These are phyloP conservation scores for Ictalurus punctatus DNA, from an alignment of 2,113 vertebrate species.

Conservation along the genomic window DNA sequence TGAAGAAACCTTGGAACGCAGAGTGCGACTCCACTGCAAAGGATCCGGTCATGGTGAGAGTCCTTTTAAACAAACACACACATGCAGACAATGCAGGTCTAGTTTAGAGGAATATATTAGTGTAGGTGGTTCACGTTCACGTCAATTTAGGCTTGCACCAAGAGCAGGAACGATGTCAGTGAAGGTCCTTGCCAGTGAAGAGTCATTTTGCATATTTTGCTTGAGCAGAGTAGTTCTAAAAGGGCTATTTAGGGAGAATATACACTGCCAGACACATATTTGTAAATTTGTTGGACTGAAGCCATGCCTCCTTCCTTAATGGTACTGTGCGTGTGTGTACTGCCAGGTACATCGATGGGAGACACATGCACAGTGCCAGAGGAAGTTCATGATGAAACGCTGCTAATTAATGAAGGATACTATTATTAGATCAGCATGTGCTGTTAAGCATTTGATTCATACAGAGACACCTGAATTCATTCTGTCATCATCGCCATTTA, in stretches of 20 bases:
- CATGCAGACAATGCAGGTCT: background rate
- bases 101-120: background rate
- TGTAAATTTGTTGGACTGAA: background rate
- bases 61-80: background rate
- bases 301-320: background rate
- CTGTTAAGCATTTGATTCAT: background rate
- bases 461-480: background rate
- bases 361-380: background rate
- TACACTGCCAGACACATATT: no score
- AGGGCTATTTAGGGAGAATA: no score
- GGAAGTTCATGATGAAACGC: background rate
- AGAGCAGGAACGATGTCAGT: background rate
- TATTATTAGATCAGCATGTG: background rate
- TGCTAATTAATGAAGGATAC: background rate
- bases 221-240: no score
- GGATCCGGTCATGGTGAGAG: conserved; percentile 80
- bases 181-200: background rate
- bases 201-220: background rate
- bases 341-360: background rate
- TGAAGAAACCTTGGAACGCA: conserved; percentile 80
- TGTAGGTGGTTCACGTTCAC: background rate
- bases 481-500: background rate
- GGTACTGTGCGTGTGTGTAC: background rate
- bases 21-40: conserved; percentile 82
- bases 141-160: background rate